Conservation (phyloP, 2,113 vertebrate species). For the Mobula birostris region DNA sequence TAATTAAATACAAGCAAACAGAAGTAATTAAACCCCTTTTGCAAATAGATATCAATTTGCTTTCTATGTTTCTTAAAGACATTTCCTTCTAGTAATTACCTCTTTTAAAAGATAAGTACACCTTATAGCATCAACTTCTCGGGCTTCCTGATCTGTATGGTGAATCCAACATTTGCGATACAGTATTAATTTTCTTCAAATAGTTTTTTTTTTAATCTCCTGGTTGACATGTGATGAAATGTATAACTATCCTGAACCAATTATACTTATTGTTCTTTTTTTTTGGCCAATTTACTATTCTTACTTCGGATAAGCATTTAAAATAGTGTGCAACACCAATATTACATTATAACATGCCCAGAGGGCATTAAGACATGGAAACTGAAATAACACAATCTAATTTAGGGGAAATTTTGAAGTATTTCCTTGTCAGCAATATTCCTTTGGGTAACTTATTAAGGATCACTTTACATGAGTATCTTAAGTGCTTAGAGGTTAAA, state of each 20-base stretch:
- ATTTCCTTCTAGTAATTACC: neutral
- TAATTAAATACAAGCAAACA: neutral
- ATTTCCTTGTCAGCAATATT: conserved; percentile 27
- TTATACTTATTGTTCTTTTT: neutral
- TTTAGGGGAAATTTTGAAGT: neutral
- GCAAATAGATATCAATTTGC: neutral
- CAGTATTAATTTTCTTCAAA: neutral
- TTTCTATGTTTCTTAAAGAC: neutral
- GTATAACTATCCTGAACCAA: neutral
- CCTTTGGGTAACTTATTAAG: neutral
- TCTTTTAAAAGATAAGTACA: neutral
- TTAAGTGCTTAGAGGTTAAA: neutral
- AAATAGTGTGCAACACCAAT: no score
- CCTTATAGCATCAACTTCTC: neutral
- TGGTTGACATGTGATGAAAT: neutral
- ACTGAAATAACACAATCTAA: conserved; percentile 24
- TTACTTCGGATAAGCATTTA: neutral
- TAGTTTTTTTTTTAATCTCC: neutral
- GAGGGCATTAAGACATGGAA: neutral
- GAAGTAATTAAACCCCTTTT: neutral
- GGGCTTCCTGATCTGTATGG: neutral
- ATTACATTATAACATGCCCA: neutral
- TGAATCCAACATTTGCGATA: neutral
- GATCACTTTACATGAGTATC: conserved; percentile 10
- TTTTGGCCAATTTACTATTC: neutral